Base-by-base conservation (phyloP, 2,113 vertebrate species). In the Brachionichthys hirsutus region DNA sequence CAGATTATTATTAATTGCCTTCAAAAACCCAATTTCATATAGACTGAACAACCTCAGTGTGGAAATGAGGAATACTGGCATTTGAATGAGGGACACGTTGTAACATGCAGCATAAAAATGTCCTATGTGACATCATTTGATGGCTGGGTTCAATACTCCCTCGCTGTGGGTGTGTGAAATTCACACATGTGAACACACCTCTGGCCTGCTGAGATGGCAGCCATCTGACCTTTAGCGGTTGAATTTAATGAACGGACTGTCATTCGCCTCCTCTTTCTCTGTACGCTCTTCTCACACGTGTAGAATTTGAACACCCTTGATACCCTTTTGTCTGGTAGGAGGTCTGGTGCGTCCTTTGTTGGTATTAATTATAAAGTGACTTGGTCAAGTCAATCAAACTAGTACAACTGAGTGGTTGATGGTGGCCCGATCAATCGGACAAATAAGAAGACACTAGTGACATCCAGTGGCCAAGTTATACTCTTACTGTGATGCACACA, bases 221-320 rank as follows among this genome's bases (percentile, higher is more conserved):
- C 87, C 79, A 84, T 85, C 75, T 87, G 87, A 88, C 85, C 85
- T 87, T 88, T 85, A 68, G 58, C 74, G 64, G 61, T 45, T 12
- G 20, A 24, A 76, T 67, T 85, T 88, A 86, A 85, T 88, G 75
- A 85, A 79, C 64, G 69, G 45, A 62, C 67, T 72, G 76, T 77
- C 73, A 81, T 80, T 80, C 54, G 51, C 51, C 3, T 8, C 44
- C 34, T 70, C 54, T 62, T 60, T 65, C 72, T 72, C 40, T 54
- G 44, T 50, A 36, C 44, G 22, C 48, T 60, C 12, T 15, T 64
- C 62, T 72, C 56, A 67, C 65, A 77, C 52, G 65, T 57, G 62
- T 67, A 51, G 45, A 59, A 79, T 57, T 52, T 70, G 48, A 38
- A 38, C 35, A 41, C 24, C 40, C 13, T 7, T 12, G 68, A 10